A percentile compares a stretch with the other conserved stretches of the same genome.
Evolutionary conservation across 2,113 vertebrate species (phyloP).

Genomic region (Cacatua alba): DNA sequence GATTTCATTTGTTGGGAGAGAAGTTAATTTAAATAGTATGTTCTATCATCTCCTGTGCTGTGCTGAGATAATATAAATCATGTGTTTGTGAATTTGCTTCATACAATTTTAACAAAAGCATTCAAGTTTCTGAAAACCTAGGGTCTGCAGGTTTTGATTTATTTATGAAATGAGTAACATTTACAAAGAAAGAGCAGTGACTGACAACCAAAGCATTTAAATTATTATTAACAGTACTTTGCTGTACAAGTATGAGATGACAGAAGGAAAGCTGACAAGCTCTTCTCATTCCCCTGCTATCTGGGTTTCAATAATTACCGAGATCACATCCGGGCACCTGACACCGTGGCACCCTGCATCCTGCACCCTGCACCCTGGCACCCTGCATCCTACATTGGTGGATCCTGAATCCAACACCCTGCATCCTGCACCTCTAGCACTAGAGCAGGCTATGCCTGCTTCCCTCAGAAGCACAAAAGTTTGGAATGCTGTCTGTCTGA

Average conservation of each 20-base stretch:
- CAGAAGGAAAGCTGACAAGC: conserved; percentile 11
- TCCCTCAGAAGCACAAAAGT: too few relatives aligned
- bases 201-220: conserved; percentile 78
- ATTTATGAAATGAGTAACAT: conserved; percentile 84
- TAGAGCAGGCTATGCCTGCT: neutral
- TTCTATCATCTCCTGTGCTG: conserved; percentile 90
- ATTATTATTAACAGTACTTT: conserved; percentile 78
- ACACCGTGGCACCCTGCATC: neutral
- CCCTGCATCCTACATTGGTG: accelerated
- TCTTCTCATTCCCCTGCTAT: neutral
- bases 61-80: conserved; percentile 95
- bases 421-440: too few relatives aligned
- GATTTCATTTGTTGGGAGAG: conserved; percentile 99
- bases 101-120: conserved; percentile 96
- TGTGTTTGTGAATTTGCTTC: conserved; percentile 94
- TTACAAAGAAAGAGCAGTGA: conserved; percentile 82
- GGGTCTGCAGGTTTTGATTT: conserved; percentile 84
- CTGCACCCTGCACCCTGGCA: neutral
- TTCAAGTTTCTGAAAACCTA: conserved; percentile 94
- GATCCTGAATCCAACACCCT: neutral
- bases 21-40: conserved; percentile 99
- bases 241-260: conserved; percentile 47
- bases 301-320: accelerated
- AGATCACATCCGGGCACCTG: accelerated
- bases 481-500: neutral